phyloP scores from a whole-genome alignment of 2,113 vertebrate species.

The Nerophis ophidion region DNA sequence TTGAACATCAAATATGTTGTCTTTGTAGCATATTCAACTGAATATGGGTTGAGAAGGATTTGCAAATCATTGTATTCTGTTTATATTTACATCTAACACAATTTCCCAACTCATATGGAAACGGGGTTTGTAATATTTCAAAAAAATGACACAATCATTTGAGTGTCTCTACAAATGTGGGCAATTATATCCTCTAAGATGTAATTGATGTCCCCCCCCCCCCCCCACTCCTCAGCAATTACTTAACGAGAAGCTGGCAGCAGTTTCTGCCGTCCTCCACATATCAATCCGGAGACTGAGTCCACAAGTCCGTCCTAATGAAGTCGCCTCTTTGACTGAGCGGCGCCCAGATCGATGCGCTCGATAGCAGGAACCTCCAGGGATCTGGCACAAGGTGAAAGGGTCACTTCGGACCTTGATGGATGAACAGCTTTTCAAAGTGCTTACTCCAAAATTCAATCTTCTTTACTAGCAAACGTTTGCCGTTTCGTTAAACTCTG shows the following conservation, averaged over 20 bases:
- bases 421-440: slow-evolving; percentile 27
- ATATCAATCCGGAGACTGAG: slow-evolving; percentile 5
- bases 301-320: slow-evolving; percentile 26
- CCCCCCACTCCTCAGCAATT: neutral
- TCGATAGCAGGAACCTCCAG: slow-evolving; percentile 42
- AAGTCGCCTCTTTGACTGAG: slow-evolving; percentile 35
- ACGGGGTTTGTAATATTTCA: no score
- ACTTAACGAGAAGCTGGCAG: slow-evolving; percentile 2
- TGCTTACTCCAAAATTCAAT: neutral
- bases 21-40: no score
- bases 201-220: neutral
- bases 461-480: neutral
- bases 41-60: no score
- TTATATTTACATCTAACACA: no score
- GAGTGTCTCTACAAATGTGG: slow-evolving; percentile 1
- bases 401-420: slow-evolving; percentile 24
- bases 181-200: neutral
- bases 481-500: neutral
- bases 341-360: slow-evolving; percentile 45
- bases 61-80: no score
- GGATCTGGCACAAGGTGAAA: slow-evolving; percentile 4
- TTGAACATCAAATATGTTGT: no score
- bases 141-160: neutral
- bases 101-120: no score
- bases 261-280: neutral